phyloP scores from a whole-genome alignment of 1,140 invertebrate genomes.

The Thereuonema tuberculata region DNA sequence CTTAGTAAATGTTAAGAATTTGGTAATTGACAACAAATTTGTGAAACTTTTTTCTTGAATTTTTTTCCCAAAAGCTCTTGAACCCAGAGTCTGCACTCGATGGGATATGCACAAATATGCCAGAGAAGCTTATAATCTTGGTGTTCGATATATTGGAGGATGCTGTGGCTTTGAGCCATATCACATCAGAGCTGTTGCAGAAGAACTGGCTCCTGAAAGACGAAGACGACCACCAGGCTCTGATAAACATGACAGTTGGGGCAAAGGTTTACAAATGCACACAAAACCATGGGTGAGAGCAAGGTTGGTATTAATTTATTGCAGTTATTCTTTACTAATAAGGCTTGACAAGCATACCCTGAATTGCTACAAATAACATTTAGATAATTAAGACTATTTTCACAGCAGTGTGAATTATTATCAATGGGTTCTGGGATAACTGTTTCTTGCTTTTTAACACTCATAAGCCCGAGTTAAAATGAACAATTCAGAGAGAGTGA shows the following conservation, averaged over 20 bases:
- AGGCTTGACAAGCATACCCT: no score
- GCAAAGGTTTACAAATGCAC: conserved; percentile 29
- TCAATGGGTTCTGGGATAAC: no score
- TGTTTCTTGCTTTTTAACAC: no score
- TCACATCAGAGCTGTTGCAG: conserved; percentile 32
- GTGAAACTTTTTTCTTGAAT: background rate
- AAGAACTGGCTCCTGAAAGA: conserved; percentile 29
- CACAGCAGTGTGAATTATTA: no score
- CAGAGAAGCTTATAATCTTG: conserved; percentile 31
- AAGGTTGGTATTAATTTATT: conserved; percentile 19
- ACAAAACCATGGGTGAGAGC: conserved; percentile 30
- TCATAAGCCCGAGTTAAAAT: no score
- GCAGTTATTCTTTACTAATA: no score
- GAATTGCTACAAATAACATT: no score
- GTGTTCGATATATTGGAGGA: conserved; percentile 32
- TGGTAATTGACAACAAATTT: no score
- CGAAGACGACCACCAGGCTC: conserved; percentile 22
- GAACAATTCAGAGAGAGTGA: no score
- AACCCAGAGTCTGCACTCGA: conserved; percentile 31
- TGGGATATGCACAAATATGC: conserved; percentile 35
- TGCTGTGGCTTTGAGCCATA: conserved; percentile 33
- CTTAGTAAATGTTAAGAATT: no score
- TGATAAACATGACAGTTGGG: conserved; percentile 33
- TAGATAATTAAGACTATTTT: no score
- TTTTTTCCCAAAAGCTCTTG: conserved; percentile 24